Percentiles rank a stretch among this genome's conserved stretches.
These are phyloP conservation scores for Galagoides demidoff DNA, from an alignment of 2,797 vertebrate species.

Conservation along the genomic window DNA sequence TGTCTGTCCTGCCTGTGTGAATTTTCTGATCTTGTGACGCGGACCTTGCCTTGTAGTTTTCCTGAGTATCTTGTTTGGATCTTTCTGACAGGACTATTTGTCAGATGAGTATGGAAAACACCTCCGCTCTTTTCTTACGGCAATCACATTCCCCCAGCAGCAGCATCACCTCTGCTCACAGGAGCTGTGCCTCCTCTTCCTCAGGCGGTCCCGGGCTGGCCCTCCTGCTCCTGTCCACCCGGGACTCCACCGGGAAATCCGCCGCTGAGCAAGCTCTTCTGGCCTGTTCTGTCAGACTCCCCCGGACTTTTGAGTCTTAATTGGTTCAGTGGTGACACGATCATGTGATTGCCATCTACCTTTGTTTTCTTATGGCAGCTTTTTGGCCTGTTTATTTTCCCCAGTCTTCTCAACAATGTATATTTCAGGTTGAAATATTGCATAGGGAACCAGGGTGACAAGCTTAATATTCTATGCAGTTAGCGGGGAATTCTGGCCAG, in stretches of 20 bases:
- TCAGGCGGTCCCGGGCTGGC: no score
- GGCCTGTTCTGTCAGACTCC: background rate
- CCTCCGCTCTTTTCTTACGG: background rate
- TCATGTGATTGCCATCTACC: background rate
- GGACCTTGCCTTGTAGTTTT: background rate
- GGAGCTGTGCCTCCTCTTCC: background rate
- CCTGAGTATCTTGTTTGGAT: background rate
- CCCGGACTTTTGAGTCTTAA: background rate
- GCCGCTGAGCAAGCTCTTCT: background rate
- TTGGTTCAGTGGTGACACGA: background rate
- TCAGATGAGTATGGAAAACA: background rate
- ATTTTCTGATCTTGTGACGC: background rate
- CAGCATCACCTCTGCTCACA: accelerated
- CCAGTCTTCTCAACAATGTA: background rate
- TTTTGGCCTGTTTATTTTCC: slow-evolving; percentile 7
- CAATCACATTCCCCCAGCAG: background rate
- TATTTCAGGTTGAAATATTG: background rate
- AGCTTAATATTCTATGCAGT: background rate
- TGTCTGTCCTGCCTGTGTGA: background rate
- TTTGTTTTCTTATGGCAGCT: background rate
- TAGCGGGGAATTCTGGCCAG: background rate
- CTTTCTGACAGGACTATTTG: background rate
- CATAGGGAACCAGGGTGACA: background rate
- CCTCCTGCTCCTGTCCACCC: background rate
- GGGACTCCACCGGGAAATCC: background rate